A percentile compares a stretch with the other conserved stretches of the same genome.
Evolutionary conservation across 1,140 invertebrate genomes (phyloP).

Genomic region (Lucilia cuprina): DNA sequence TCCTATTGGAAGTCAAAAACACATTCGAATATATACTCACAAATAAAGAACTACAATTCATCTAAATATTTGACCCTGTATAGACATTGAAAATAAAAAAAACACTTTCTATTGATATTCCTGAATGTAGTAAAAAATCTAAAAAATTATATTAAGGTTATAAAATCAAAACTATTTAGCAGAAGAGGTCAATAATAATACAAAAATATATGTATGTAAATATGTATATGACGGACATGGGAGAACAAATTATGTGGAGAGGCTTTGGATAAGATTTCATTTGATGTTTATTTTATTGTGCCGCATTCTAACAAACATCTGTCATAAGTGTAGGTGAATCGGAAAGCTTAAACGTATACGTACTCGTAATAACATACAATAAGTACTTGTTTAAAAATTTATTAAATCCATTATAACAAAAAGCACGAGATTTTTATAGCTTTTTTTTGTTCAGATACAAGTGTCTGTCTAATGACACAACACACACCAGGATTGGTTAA

Average conservation of each 20-base stretch:
- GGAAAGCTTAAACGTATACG: too few species aligned
- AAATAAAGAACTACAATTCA: too few species aligned
- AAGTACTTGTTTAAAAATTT: too few species aligned
- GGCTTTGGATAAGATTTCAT: too few species aligned
- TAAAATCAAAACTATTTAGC: neutral
- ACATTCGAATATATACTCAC: too few species aligned
- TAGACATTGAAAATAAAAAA: conserved; percentile 9
- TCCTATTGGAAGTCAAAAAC: too few species aligned
- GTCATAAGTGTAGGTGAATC: too few species aligned
- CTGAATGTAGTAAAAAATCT: neutral
- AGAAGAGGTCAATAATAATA: conserved; percentile 30
- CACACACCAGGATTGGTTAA: neutral
- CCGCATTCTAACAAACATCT: too few species aligned
- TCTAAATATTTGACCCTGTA: neutral
- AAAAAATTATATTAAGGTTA: neutral
- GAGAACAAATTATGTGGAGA: too few species aligned
- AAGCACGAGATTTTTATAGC: conserved; percentile 8
- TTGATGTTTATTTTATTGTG: too few species aligned
- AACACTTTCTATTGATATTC: neutral
- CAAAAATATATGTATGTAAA: neutral
- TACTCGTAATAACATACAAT: too few species aligned
- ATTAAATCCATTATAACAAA: neutral
- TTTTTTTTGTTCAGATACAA: neutral
- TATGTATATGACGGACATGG: too few species aligned
- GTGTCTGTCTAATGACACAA: conserved; percentile 7